These are phyloP conservation scores for Chrysaora quinquecirrha DNA, from an alignment of 30 jellyfish, hydroid and myxozoan genomes.

Conservation along the genomic window DNA sequence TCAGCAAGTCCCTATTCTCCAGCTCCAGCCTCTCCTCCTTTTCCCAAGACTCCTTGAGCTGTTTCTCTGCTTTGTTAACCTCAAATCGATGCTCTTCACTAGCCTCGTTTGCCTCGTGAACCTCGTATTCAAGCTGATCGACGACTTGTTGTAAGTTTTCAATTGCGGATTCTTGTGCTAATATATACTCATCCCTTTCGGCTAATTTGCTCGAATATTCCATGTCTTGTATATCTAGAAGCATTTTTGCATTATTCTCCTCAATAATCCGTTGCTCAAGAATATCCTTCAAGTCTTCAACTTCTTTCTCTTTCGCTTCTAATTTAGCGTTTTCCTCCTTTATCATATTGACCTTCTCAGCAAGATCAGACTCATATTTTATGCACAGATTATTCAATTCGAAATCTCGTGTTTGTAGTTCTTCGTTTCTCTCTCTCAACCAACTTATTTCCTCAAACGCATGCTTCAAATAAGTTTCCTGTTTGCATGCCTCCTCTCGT, in stretches of 20 bases:
- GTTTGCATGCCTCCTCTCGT: not conserved
- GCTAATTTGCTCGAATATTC: slow-evolving; percentile 31
- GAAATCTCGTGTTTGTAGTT: slow-evolving; percentile 18
- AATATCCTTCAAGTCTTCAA: slow-evolving; percentile 11
- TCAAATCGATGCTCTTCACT: slow-evolving; percentile 33
- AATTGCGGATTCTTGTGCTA: not conserved
- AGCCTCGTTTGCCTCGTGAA: slow-evolving; percentile 28
- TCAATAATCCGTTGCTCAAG: slow-evolving; percentile 39
- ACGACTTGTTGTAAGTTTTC: not conserved
- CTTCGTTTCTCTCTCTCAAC: slow-evolving; percentile 43
- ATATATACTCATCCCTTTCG: slow-evolving; percentile 28
- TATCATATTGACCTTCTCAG: slow-evolving; percentile 1
- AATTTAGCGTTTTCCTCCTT: slow-evolving; percentile 38
- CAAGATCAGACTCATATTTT: slow-evolving; percentile 22
- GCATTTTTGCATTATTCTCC: slow-evolving; percentile 45
- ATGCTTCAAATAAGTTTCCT: not conserved
- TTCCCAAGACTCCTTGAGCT: not conserved
- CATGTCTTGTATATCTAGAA: slow-evolving; percentile 24
- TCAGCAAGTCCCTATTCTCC: slow-evolving; percentile 7
- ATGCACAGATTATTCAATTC: slow-evolving; percentile 32
- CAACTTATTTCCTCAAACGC: slow-evolving; percentile 14
- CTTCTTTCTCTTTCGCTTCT: slow-evolving; percentile 13
- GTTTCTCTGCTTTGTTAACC: slow-evolving; percentile 2
- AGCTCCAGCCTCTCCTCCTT: not conserved
- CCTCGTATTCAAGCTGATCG: slow-evolving; percentile 52